These are phyloP conservation scores for Isoperla grammatica DNA, from an alignment of 2,888 invertebrate species.

Conservation along the genomic window DNA sequence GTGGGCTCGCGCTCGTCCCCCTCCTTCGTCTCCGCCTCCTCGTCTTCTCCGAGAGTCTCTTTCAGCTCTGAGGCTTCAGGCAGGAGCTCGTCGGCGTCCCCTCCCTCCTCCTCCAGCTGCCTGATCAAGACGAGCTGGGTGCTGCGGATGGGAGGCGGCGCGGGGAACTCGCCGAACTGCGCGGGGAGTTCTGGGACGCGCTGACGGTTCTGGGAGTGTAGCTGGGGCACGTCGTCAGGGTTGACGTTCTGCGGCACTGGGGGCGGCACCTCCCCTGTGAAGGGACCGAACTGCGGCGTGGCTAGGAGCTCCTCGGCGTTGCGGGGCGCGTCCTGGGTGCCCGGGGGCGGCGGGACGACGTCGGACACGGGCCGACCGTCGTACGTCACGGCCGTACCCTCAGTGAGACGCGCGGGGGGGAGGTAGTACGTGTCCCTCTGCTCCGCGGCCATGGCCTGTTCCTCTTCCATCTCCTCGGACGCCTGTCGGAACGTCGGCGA, in stretches of 20 bases:
- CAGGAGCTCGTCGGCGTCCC: background rate
- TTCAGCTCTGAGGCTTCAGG: conserved; percentile 21
- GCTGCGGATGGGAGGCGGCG: conserved; percentile 40
- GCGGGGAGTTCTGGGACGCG: conserved; percentile 23
- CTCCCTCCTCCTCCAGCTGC: conserved; percentile 22
- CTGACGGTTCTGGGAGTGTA: conserved; percentile 27
- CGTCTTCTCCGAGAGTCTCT: background rate
- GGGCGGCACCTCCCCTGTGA: conserved; percentile 66
- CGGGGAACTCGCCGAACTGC: conserved; percentile 34
- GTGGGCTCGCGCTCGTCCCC: background rate
- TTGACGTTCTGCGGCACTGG: conserved; percentile 46
- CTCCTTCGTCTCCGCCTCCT: background rate
- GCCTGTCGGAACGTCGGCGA: conserved; percentile 25
- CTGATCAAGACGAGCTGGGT: conserved; percentile 32
- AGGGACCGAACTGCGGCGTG: conserved; percentile 68
- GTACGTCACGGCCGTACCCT: conserved; percentile 61
- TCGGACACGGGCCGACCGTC: conserved; percentile 71
- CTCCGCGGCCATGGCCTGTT: conserved; percentile 66
- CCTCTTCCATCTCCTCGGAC: conserved; percentile 43
- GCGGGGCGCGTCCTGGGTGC: conserved; percentile 4
- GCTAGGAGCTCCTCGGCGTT: conserved; percentile 43
- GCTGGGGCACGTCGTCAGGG: conserved; percentile 40
- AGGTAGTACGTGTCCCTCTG: conserved; percentile 66
- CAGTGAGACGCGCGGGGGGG: conserved; percentile 52
- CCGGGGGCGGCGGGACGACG: conserved; percentile 43